Conservation (phyloP, 2,888 invertebrate species). For the Caenorhabditis wallacei region DNA sequence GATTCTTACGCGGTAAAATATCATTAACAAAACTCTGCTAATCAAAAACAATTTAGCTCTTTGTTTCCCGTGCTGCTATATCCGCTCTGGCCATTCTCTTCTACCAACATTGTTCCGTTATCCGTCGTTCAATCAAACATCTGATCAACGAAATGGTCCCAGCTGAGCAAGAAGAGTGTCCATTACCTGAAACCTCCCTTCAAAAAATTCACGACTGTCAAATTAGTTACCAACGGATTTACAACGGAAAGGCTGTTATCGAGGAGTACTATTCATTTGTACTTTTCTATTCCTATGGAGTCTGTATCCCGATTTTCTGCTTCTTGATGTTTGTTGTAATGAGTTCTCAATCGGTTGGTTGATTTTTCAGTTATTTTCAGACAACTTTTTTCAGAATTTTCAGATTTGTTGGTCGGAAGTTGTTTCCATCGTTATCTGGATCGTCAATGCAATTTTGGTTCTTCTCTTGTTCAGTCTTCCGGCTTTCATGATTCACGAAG, state of each 20-base stretch:
- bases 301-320: slow-evolving; percentile 70
- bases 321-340: slow-evolving; percentile 60
- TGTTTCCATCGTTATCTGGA: slow-evolving; percentile 70
- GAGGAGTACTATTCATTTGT: slow-evolving; percentile 70
- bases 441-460: slow-evolving; percentile 68
- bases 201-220: slow-evolving; percentile 69
- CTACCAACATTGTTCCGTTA: slow-evolving; percentile 62
- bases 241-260: slow-evolving; percentile 65
- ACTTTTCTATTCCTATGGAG: slow-evolving; percentile 69
- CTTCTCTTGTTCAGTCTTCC: slow-evolving; percentile 73
- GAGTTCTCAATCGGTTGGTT: slow-evolving; percentile 53
- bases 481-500: slow-evolving; percentile 74
- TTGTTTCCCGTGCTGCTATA: slow-evolving; percentile 64
- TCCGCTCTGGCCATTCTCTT: slow-evolving; percentile 59
- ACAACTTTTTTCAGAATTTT: slow-evolving; percentile 41
- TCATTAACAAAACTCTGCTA: background rate
- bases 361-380: slow-evolving; percentile 1
- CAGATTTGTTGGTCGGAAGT: slow-evolving; percentile 69
- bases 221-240: slow-evolving; percentile 64
- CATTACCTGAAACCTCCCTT: slow-evolving; percentile 63
- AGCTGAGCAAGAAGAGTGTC: slow-evolving; percentile 64
- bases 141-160: slow-evolving; percentile 66
- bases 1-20: slow-evolving; percentile 58
- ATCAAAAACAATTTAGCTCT: slow-evolving; percentile 42
- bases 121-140: slow-evolving; percentile 60